Evolutionary conservation across 1,140 invertebrate species (phyloP).

Genomic region (Musca domestica): DNA sequence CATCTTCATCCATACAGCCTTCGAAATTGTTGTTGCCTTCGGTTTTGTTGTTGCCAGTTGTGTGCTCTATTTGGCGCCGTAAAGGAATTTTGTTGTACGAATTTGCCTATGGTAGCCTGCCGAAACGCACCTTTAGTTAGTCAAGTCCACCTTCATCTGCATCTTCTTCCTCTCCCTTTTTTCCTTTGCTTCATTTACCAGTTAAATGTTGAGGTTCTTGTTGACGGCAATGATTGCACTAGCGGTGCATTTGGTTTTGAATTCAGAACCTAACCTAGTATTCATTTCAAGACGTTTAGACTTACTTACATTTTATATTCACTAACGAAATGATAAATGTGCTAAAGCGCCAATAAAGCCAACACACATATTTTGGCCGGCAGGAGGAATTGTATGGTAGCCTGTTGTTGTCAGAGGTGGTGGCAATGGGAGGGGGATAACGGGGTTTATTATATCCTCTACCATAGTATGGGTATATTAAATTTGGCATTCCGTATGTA

Average conservation of each 20-base stretch:
- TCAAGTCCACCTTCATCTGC: neutral
- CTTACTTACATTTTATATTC: conserved; percentile 9
- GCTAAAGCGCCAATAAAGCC: conserved; percentile 8
- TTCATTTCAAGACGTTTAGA: neutral
- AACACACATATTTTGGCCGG: neutral
- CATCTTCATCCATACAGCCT: neutral
- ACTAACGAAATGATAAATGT: conserved; percentile 13
- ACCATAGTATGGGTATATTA: too few species aligned
- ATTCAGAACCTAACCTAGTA: conserved; percentile 12
- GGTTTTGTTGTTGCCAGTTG: neutral
- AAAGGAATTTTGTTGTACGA: conserved; percentile 15
- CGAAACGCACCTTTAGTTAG: conserved; percentile 8
- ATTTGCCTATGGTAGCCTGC: conserved; percentile 10
- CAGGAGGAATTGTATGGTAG: neutral
- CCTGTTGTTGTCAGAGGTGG: neutral
- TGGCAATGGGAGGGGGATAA: neutral
- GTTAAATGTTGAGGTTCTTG: neutral
- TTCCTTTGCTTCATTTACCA: neutral
- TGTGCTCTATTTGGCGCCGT: conserved; percentile 24
- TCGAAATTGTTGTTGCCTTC: neutral
- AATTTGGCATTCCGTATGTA: too few species aligned
- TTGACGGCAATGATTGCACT: too few species aligned
- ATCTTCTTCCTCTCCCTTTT: neutral
- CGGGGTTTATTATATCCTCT: neutral
- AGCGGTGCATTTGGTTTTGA: neutral